Conservation (phyloP, 2,797 vertebrate species). For the Sebastolobus alascanus region DNA sequence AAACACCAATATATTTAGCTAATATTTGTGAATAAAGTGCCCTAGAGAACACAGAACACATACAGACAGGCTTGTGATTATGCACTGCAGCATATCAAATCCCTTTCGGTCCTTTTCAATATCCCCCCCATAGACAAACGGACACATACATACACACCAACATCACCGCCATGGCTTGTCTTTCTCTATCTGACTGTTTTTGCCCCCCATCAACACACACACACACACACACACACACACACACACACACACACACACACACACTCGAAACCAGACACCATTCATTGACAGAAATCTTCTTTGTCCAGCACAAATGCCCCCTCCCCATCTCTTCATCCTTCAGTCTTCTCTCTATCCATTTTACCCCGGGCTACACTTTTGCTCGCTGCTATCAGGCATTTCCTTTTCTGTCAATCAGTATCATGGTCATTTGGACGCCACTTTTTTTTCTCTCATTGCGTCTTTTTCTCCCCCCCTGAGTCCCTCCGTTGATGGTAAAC, state of each 20-base stretch:
- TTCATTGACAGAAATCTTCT: conserved; percentile 79
- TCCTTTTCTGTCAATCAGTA: conserved; percentile 33
- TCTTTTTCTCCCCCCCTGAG: conserved; percentile 3
- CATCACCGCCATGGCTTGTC: conserved; percentile 19
- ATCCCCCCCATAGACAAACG: conserved; percentile 6
- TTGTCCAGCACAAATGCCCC: conserved; percentile 74
- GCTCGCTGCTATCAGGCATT: conserved; percentile 28
- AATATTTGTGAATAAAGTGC: background rate
- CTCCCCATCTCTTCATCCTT: conserved; percentile 47
- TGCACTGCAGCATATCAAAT: conserved; percentile 31
- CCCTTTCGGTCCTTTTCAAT: conserved; percentile 26
- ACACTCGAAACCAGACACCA: conserved; percentile 74
- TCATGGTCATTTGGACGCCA: background rate
- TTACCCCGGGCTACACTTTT: conserved; percentile 37
- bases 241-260: conserved; percentile 39
- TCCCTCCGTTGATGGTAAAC: conserved; percentile 2
- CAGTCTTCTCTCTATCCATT: conserved; percentile 47
- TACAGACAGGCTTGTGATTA: conserved; percentile 17
- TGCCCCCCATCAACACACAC: conserved; percentile 27
- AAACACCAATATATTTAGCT: background rate
- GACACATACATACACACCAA: conserved; percentile 11
- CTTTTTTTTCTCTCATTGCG: background rate
- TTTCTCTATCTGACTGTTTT: conserved; percentile 23
- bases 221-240: conserved; percentile 34
- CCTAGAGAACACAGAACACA: background rate